Base-by-base conservation (phyloP, 2,797 vertebrate species). In the Acrocephalus scirpaceus region DNA sequence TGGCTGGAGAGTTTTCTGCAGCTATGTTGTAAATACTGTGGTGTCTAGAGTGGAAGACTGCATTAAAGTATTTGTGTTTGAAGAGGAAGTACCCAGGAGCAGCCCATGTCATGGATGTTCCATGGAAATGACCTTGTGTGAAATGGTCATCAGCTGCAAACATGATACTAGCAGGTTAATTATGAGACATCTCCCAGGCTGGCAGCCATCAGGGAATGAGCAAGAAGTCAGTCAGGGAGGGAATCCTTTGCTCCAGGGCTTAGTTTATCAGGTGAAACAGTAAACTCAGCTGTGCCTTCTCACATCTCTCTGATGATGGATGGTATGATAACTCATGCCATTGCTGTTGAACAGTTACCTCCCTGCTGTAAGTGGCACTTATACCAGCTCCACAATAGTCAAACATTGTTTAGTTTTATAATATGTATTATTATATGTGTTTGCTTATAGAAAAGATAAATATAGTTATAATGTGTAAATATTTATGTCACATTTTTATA, bases 181-280 rank as follows among this genome's bases (percentile, higher is more conserved):
- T 70, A 30, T 74, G 44, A 81, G 75, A 64, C 42, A 22, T 64
- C 57, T 95, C 47, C 57, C 57, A 87, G 9, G 44, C 20, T 80
- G 81, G 79, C 58, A 93, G 61, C 34, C 48, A 80, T 62, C 54
- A 80, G 51, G 29, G 54, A 76, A 62, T 0, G 16, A 85, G 36
- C 57, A 87, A 74, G 60, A 62, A 51, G 79, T 89, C 67, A 73
- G 38, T 23, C 51, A 82, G 60, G 38, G 38, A 71, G 45, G 67
- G 77, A 95, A 76, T 88, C 32, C 53, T 53, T 95, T 1, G 3
- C 71, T 70, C 26, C 30, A 91, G 65, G 84, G 61, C 30, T 82
- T 76, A 30, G 14, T 74, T 89, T 90, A 58, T 92, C 61, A 65
- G 69, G 23, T 83, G 61, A 88, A 71, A 82, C 42, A 73, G 30